Evolutionary conservation across 2,888 invertebrate species (phyloP).

Genomic region (Aelia acuminata): DNA sequence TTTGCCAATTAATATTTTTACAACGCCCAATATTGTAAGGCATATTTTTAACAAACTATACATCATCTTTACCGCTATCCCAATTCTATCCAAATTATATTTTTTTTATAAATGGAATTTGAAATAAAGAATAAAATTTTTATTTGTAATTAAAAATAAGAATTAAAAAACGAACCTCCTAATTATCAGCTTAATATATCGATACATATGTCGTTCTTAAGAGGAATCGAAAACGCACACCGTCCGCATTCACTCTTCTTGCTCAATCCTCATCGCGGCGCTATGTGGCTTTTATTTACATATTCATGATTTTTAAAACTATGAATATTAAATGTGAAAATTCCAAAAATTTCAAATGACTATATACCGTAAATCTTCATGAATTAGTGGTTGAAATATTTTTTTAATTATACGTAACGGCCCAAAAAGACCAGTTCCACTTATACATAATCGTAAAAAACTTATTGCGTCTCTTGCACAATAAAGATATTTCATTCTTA

Average conservation of each 20-base stretch:
- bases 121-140: no score
- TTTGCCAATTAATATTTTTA: no score
- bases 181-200: not conserved
- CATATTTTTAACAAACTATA: no score
- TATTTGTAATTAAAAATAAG: not conserved
- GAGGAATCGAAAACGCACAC: not conserved
- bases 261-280: not conserved
- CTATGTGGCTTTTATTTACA: not conserved
- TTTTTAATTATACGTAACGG: not conserved
- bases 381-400: slow-evolving; percentile 22
- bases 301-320: not conserved
- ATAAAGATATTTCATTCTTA: not conserved
- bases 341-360: not conserved
- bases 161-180: not conserved
- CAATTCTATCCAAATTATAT: no score
- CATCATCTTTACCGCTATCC: no score
- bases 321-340: not conserved
- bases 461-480: not conserved
- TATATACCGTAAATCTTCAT: not conserved
- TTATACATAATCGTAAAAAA: not conserved
- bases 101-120: no score
- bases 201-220: not conserved
- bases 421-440: not conserved
- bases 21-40: no score
- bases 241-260: not conserved